phyloP scores from a whole-genome alignment of 2,113 vertebrate species.

The Cavia aperea region DNA sequence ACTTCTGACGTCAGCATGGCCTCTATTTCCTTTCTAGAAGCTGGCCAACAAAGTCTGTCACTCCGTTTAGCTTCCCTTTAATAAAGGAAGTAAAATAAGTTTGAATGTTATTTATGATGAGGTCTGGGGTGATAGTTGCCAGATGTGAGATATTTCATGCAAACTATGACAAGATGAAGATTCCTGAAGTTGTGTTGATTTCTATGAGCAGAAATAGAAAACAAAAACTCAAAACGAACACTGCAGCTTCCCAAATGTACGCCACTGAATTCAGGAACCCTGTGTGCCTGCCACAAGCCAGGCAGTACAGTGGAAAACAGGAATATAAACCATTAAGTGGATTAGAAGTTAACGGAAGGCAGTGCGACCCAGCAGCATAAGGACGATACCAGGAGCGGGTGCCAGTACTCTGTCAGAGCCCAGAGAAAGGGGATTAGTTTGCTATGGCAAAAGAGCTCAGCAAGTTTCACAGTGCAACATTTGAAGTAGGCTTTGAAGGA shows the following conservation, averaged over 20 bases:
- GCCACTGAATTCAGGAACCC: neutral
- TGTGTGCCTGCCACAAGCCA: neutral
- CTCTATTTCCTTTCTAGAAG: constrained; percentile 40
- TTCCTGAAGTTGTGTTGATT: neutral
- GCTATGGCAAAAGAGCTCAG: neutral
- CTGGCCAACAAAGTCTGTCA: neutral
- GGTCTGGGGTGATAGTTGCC: constrained; percentile 33
- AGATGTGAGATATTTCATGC: constrained; percentile 27
- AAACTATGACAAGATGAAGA: constrained; percentile 44
- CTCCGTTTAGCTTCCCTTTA: constrained; percentile 39
- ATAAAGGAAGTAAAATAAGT: constrained; percentile 47
- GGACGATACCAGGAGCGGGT: accelerated
- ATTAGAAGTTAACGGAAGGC: neutral
- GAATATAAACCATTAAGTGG: neutral
- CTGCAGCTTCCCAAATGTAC: neutral
- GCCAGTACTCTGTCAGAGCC: neutral
- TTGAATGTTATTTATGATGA: constrained; percentile 46
- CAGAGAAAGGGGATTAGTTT: neutral
- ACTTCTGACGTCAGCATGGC: neutral
- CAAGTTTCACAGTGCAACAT: neutral
- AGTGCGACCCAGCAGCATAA: neutral
- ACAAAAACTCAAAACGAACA: neutral
- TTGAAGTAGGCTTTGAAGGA: constrained; percentile 4
- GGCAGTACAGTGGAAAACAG: neutral
- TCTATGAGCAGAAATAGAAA: constrained; percentile 39